Percentiles rank a stretch among this genome's conserved stretches.
phyloP scores from a whole-genome alignment of 2,888 invertebrate genomes.

The Drosophila borealis region DNA sequence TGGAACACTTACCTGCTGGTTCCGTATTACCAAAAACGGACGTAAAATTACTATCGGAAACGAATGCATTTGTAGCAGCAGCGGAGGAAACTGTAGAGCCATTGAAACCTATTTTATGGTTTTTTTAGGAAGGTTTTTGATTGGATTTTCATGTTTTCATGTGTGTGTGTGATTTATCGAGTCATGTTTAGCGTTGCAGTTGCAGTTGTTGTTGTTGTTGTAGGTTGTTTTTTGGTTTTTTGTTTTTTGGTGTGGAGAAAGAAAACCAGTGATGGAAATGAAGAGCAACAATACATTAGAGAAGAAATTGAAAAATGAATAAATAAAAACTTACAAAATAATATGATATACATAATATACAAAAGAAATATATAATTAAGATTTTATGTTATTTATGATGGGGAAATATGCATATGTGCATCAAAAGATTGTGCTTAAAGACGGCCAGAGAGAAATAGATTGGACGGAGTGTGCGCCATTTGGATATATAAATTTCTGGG shows the following conservation, averaged over 20 bases:
- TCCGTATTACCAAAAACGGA: constrained; percentile 93
- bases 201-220: constrained; percentile 36
- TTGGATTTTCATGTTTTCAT: constrained; percentile 42
- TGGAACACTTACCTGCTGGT: constrained; percentile 87
- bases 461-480: constrained; percentile 21
- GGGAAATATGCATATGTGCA: constrained; percentile 42
- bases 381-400: constrained; percentile 33
- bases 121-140: constrained; percentile 23
- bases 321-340: constrained; percentile 48
- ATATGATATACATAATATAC: constrained; percentile 33
- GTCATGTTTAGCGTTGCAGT: constrained; percentile 32
- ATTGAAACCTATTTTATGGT: constrained; percentile 84
- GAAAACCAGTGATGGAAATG: constrained; percentile 74
- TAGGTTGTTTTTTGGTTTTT: constrained; percentile 47
- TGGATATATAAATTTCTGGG: constrained; percentile 20
- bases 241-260: constrained; percentile 57
- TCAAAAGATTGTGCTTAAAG: constrained; percentile 40
- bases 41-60: constrained; percentile 94
- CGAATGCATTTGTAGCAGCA: constrained; percentile 87
- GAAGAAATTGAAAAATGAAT: constrained; percentile 68
- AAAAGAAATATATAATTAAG: constrained; percentile 30
- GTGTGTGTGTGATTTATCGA: constrained; percentile 20
- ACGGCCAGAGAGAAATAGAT: constrained; percentile 34
- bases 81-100: constrained; percentile 84
- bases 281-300: constrained; percentile 79